Conservation (phyloP, 2,797 vertebrate genomes). For the Poeciliopsis gracilis region DNA sequence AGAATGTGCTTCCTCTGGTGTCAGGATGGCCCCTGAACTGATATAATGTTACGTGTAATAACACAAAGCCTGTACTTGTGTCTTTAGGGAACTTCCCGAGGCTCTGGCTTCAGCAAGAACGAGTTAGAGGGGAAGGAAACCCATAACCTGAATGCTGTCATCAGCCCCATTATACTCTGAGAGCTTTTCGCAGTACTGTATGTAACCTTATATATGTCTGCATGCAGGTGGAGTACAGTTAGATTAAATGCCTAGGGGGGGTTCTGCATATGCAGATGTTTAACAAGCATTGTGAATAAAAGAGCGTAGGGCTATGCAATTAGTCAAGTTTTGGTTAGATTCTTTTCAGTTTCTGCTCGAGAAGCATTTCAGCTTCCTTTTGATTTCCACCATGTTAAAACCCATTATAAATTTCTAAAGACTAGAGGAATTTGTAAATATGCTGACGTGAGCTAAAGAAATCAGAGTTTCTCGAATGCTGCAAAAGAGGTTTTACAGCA, state of each 20-base stretch:
- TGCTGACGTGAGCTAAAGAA: background rate
- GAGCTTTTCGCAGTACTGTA: slow-evolving; percentile 51
- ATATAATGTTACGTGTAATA: slow-evolving; percentile 70
- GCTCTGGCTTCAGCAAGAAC: slow-evolving; percentile 38
- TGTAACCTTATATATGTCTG: slow-evolving; percentile 44
- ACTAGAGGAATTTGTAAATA: background rate
- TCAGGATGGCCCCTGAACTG: slow-evolving; percentile 31
- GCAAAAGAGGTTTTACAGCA: background rate
- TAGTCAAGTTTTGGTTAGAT: background rate
- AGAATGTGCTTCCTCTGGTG: slow-evolving; percentile 45
- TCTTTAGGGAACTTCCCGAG: slow-evolving; percentile 54
- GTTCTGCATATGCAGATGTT: slow-evolving; percentile 45
- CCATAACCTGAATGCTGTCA: slow-evolving; percentile 60
- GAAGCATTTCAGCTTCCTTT: background rate
- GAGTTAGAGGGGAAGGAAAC: slow-evolving; percentile 49
- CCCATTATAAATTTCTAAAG: background rate
- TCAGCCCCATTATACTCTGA: slow-evolving; percentile 53
- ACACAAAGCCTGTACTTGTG: slow-evolving; percentile 65
- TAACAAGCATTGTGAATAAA: slow-evolving; percentile 33
- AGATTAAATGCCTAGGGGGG: slow-evolving; percentile 36
- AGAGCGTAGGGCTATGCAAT: background rate
- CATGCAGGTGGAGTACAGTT: slow-evolving; percentile 47
- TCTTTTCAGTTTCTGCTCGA: background rate
- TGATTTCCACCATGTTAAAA: background rate
- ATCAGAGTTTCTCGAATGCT: background rate